phyloP scores from a whole-genome alignment of 2,888 invertebrate species.

The Clunio marinus region DNA sequence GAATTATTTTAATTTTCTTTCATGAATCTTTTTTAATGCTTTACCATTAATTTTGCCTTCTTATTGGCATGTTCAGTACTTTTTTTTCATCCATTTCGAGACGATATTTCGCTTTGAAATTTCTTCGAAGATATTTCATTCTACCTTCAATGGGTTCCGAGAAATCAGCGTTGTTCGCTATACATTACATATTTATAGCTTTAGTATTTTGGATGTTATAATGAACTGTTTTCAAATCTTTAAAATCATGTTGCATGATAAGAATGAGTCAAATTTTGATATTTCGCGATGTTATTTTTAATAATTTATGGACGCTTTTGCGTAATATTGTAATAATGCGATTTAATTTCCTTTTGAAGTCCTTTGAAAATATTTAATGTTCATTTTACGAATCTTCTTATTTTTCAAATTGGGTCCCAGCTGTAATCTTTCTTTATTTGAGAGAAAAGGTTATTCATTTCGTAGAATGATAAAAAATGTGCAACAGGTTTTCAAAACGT shows the following conservation, averaged over 20 bases:
- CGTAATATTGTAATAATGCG: too few species aligned
- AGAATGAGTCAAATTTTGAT: too few species aligned
- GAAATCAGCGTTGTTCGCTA: slow-evolving; percentile 16
- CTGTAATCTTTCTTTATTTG: too few species aligned
- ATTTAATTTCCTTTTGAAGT: too few species aligned
- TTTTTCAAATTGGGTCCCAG: background rate
- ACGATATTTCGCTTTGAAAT: too few species aligned
- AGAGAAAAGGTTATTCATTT: slow-evolving; percentile 9
- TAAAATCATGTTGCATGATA: too few species aligned
- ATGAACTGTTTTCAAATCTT: too few species aligned
- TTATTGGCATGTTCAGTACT: background rate
- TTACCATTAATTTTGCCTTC: background rate
- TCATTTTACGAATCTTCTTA: too few species aligned
- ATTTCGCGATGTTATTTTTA: too few species aligned
- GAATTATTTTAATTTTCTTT: slow-evolving; percentile 13
- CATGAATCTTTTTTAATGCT: background rate
- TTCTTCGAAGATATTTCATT: slow-evolving; percentile 6
- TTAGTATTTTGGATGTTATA: background rate
- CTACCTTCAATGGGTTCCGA: slow-evolving; percentile 6
- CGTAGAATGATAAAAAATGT: background rate
- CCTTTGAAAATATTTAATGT: too few species aligned
- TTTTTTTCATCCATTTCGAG: background rate
- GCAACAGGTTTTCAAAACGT: slow-evolving; percentile 19
- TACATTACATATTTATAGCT: slow-evolving; percentile 17
- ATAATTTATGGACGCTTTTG: too few species aligned